Evolutionary conservation across 2,113 vertebrate genomes (phyloP).

Genomic region (Micromys minutus): DNA sequence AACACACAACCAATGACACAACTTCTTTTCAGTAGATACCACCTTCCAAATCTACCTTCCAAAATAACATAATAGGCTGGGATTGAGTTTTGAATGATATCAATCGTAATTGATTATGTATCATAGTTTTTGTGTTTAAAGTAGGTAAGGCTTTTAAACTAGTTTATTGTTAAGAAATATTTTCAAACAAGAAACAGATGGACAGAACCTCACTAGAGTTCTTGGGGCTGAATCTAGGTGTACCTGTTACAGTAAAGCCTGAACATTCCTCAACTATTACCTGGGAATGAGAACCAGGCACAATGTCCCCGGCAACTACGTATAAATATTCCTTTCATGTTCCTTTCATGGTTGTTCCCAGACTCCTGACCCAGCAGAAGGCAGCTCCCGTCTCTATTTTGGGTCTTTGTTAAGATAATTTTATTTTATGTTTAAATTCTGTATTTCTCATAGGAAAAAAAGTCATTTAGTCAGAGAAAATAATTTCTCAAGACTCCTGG

Average conservation of each 20-base stretch:
- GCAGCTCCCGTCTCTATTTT: neutral
- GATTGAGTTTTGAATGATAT: neutral
- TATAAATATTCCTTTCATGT: neutral
- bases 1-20: neutral
- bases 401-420: neutral
- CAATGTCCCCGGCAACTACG: no score
- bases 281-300: neutral
- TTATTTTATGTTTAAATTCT: neutral
- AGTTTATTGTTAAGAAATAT: neutral
- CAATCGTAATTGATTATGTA: neutral
- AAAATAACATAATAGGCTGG: neutral
- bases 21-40: neutral
- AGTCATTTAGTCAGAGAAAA: neutral
- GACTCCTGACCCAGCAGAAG: neutral
- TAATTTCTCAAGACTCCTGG: neutral
- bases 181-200: neutral
- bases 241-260: neutral
- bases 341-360: no score
- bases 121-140: neutral
- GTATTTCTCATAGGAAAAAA: neutral
- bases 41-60: neutral
- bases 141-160: neutral
- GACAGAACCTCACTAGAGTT: neutral
- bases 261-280: neutral
- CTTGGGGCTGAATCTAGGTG: neutral